Base-by-base conservation (phyloP, 1,140 invertebrate genomes). In the Heliconius congener region DNA sequence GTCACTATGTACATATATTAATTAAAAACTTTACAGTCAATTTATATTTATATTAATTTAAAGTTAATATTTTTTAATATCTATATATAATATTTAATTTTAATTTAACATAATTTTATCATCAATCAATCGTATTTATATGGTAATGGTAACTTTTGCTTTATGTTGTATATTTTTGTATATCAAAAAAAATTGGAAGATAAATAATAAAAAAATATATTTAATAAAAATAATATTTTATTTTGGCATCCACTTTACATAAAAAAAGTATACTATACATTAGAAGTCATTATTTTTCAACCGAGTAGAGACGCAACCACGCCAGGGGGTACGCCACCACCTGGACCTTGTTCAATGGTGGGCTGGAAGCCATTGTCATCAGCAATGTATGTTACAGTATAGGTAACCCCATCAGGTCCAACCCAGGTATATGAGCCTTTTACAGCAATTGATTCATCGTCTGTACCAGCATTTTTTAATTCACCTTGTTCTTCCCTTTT, bases 301-400 rank as follows among this genome's bases (percentile, higher is more conserved):
- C 86, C 87, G 18, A 86, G 57, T 13, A 91, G 80, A 16, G 88
- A 86, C 1, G 88, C 87, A 9, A 90, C 80, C 8, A 89, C 83
- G 8, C 78, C 82, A 11, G 85, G 73, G 6, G 85, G 86, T 6
- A 90, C 77, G 13, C 95, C 93, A 37, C 96, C 96, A 76, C 96
- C 96, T 0, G 96, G 95, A 70, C 96, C 96, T 46, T 95, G 91
- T 42, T 90, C 86, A 8, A 94, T 93, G 16, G 84, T 83, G 9
- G 96, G 95, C 77, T 95, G 95, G 90, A 96, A 97, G 34, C 96
- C 96, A 81, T 96, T 96, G 81, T 97, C 96, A 86, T 97, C 97
- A 55, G 97, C 97, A 34, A 96, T 95, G 89, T 97, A 98, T 8
- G 95, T 95, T 6, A 98, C 90, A 1, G 88, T 93, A 84, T 96